A percentile compares a stretch with the other conserved stretches of the same genome.
Conservation (phyloP, 2,888 invertebrate species). For the Parapristionchus giblindavisi region DNA sequence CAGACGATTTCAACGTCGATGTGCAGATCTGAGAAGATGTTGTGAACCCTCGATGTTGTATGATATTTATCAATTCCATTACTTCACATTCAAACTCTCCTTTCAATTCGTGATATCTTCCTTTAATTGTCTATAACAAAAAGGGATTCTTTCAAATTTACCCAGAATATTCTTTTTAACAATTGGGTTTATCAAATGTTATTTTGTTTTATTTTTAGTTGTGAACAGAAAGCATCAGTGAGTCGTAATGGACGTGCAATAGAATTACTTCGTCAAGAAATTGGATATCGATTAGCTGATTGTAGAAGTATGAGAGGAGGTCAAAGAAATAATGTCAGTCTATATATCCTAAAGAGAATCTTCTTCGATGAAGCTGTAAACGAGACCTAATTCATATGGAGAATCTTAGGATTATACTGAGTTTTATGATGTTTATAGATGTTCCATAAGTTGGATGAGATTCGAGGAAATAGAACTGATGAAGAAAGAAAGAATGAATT, state of each 20-base stretch:
- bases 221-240: conserved; percentile 4
- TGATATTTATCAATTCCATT: not conserved
- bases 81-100: too few species aligned
- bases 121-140: too few species aligned
- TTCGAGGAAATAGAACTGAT: conserved; percentile 2
- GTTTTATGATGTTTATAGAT: not conserved
- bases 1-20: conserved; percentile 7
- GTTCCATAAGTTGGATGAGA: not conserved
- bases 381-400: not conserved
- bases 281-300: conserved; percentile 24
- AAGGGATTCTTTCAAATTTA: too few species aligned
- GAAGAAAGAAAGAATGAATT: not conserved
- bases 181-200: too few species aligned
- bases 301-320: conserved; percentile 32
- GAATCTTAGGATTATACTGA: too few species aligned
- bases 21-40: conserved; percentile 34
- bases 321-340: not conserved
- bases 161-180: too few species aligned
- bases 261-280: not conserved
- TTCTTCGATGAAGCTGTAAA: not conserved
- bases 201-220: not conserved
- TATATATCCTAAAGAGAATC: not conserved
- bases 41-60: conserved; percentile 33
- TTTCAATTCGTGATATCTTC: too few species aligned
- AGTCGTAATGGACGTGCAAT: conserved; percentile 10